These are phyloP conservation scores for Acipenser ruthenus DNA, from an alignment of 2,797 vertebrate species.

Conservation along the genomic window DNA sequence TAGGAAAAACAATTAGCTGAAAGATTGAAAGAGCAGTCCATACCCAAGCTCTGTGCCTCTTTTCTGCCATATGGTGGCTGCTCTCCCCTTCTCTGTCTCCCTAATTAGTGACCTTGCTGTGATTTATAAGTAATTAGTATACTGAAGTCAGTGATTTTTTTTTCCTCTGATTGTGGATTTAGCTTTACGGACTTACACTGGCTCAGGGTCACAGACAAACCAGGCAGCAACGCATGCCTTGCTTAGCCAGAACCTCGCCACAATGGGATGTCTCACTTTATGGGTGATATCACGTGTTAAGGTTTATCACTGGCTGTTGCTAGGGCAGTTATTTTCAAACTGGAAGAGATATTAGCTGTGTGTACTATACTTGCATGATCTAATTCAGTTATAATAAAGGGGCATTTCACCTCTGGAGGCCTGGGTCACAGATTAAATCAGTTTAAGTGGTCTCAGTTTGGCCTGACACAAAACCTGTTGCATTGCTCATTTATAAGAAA, in stretches of 20 bases:
- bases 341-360: too few relatives aligned
- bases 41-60: constrained; percentile 36
- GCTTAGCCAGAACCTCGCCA: constrained; percentile 8
- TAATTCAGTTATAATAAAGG: too few relatives aligned
- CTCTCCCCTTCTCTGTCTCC: constrained; percentile 34
- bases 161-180: constrained; percentile 38
- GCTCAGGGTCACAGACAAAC: constrained; percentile 25
- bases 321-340: not conserved
- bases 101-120: constrained; percentile 43
- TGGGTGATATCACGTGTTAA: constrained; percentile 2
- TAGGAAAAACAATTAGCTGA: constrained; percentile 53
- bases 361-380: too few relatives aligned
- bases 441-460: too few relatives aligned
- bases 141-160: constrained; percentile 36
- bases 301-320: constrained; percentile 7
- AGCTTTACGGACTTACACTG: constrained; percentile 33
- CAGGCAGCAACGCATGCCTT: constrained; percentile 23
- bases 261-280: constrained; percentile 2
- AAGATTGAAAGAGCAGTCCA: constrained; percentile 46
- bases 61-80: constrained; percentile 57
- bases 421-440: too few relatives aligned
- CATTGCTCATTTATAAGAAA: too few relatives aligned
- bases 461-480: too few relatives aligned
- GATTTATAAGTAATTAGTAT: constrained; percentile 43
- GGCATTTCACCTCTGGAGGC: too few relatives aligned